Evolutionary conservation across 1,140 invertebrate genomes (phyloP), one percentile per base, ranked within the genome.

Genomic region (Zaprionus taronus): DNA sequence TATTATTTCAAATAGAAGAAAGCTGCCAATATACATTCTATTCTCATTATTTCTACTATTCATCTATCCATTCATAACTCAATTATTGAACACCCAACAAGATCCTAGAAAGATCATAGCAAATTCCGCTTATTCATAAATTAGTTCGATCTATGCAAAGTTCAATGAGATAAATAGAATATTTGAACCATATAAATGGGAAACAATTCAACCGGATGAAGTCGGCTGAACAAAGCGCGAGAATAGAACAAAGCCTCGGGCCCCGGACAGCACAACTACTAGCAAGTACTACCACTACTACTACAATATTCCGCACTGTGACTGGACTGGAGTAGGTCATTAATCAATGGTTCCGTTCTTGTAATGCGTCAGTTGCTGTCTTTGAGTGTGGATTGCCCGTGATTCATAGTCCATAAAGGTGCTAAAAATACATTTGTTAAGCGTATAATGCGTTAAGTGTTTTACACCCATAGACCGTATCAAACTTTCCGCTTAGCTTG

Each of bases 131-230:
- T n/a, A 41, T 41, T 1, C 38, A 41, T n/a, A 17, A 47, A 47
- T 47, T 47, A 17, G 41, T 47, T 17, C n/a, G 7, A 47, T 47
- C 41, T 3, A 47, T 17, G 41, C n/a, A 20, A 47, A 51, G 20
- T 51, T 51, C 47, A 51, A 24, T 14, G n/a, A 22, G 47, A 24
- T 51, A 51, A 51, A 5, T 51, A 5, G 47, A 51, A 51, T 9
- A 24, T 51, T 12, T 20, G 47, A 51, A 51, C 47, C 47, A 24
- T 51, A 17, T 47, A 47, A 47, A 47, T 17, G 41, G 11, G 31
- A 22, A 66, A 65, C 64, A 70, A 72, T 80, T 72, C 58, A 87
- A 89, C 85, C 84, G 84, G 84, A 87, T 87, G 64, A 80, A 80
- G 86, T 66, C 57, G 41, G 44, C 51, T 44, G 9, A 56, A 11